Conservation (phyloP, 2,113 vertebrate genomes). For the Uria lomvia region DNA sequence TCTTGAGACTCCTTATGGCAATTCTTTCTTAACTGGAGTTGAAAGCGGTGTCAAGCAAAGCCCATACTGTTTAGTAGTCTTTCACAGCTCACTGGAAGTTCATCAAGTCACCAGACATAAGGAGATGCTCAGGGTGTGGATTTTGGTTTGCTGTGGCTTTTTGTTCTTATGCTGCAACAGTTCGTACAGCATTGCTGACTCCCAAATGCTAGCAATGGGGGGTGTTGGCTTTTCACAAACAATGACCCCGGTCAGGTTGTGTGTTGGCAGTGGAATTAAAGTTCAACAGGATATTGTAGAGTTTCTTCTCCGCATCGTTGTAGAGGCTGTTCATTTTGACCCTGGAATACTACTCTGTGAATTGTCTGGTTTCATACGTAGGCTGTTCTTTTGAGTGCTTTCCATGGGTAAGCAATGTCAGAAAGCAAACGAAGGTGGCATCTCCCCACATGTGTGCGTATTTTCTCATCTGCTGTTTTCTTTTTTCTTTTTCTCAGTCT, state of each 20-base stretch:
- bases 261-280: background rate
- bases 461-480: background rate
- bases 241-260: background rate
- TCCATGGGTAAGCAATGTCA: background rate
- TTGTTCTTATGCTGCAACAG: background rate
- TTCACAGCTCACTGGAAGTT: slow-evolving; percentile 75
- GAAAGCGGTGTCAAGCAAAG: slow-evolving; percentile 78
- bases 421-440: background rate
- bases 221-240: background rate
- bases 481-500: background rate
- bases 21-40: slow-evolving; percentile 75
- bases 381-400: background rate
- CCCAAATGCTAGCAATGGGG: background rate
- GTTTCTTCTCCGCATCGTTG: background rate
- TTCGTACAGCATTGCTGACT: background rate
- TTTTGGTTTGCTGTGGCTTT: background rate
- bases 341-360: background rate
- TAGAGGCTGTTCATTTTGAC: background rate
- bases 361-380: background rate
- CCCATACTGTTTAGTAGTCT: slow-evolving; percentile 73
- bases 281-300: background rate
- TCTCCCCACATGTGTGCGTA: background rate
- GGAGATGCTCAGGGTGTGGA: slow-evolving; percentile 72
- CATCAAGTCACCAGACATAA: slow-evolving; percentile 78
- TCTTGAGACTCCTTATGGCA: slow-evolving; percentile 77